A percentile compares a stretch with the other conserved stretches of the same genome.
Conservation (phyloP, 2,797 vertebrate species). For the Acanthurus leucopareius region DNA sequence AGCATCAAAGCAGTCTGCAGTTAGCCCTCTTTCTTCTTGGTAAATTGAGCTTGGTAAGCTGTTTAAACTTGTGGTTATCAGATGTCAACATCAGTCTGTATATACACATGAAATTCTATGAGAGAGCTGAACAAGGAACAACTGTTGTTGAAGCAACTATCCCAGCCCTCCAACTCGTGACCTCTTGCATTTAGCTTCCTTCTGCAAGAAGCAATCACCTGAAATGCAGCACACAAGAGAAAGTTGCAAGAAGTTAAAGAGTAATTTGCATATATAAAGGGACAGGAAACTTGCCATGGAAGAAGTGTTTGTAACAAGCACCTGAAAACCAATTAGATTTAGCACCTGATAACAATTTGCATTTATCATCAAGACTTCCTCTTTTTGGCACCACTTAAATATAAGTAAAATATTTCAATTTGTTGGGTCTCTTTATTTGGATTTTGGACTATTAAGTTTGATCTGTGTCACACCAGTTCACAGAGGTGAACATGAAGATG, state of each 20-base stretch:
- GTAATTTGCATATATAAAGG: neutral
- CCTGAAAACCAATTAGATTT: too few relatives aligned
- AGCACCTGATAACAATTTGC: neutral
- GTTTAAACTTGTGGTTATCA: slow-evolving; percentile 1
- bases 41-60: neutral
- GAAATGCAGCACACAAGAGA: neutral
- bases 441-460: neutral
- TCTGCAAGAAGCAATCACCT: neutral
- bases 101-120: neutral
- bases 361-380: neutral
- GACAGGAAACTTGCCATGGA: neutral
- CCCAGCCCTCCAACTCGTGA: neutral
- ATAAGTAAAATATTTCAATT: neutral
- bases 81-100: neutral
- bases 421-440: neutral
- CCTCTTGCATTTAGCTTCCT: slow-evolving; percentile 11
- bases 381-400: neutral
- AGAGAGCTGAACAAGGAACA: neutral
- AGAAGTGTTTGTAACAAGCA: neutral
- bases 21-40: neutral
- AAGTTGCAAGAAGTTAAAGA: neutral
- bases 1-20: neutral
- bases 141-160: neutral
- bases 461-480: too few relatives aligned
- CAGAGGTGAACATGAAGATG: neutral